Conservation (phyloP, 2,113 vertebrate species). For the Eretmochelys imbricata region DNA sequence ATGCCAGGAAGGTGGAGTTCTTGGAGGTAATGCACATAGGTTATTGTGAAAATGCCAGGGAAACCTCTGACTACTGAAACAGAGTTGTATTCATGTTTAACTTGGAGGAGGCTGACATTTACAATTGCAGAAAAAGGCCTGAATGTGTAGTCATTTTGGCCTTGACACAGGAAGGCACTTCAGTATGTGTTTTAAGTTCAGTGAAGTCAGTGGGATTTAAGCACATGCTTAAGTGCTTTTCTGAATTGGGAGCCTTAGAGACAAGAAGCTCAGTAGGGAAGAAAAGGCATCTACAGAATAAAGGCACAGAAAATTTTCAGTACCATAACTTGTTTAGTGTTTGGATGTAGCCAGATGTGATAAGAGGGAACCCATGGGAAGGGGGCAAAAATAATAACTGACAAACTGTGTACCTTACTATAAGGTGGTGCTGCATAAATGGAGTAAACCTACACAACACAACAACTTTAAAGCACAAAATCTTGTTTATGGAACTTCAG, state of each 20-base stretch:
- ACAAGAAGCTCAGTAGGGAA: neutral
- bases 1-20: neutral
- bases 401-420: neutral
- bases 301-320: neutral
- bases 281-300: neutral
- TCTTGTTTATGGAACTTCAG: neutral
- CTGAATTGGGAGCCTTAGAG: neutral
- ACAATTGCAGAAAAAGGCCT: neutral
- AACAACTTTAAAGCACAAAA: neutral
- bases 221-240: neutral
- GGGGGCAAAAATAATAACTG: constrained; percentile 34
- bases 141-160: neutral
- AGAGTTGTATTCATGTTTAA: neutral
- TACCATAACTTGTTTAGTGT: constrained; percentile 7
- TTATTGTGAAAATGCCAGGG: neutral
- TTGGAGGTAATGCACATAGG: neutral
- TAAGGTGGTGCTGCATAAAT: neutral
- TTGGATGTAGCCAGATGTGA: constrained; percentile 33
- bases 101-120: neutral
- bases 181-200: neutral
- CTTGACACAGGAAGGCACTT: neutral
- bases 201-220: neutral
- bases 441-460: neutral
- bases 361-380: constrained; percentile 35
- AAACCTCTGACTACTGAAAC: neutral